Conservation (phyloP, 2,888 invertebrate species). For the Athetis lepigone region DNA sequence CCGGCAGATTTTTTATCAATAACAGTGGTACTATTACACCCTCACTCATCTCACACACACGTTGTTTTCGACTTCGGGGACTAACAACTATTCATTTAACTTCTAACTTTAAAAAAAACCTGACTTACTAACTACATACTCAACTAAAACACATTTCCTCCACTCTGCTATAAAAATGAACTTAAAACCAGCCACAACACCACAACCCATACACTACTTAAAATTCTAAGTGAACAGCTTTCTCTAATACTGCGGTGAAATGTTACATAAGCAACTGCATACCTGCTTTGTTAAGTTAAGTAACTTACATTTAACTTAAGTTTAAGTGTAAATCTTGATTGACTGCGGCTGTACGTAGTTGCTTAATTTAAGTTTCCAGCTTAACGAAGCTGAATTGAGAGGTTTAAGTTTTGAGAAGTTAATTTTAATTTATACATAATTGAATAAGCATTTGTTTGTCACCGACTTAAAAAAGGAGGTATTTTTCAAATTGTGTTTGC, state of each 20-base stretch:
- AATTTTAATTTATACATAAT: too few species aligned
- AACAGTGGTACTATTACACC: too few species aligned
- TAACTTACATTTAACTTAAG: conserved; percentile 31
- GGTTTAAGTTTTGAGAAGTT: not conserved
- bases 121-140: not conserved
- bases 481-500: too few species aligned
- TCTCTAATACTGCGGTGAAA: conserved; percentile 41
- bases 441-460: too few species aligned
- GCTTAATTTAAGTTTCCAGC: conserved; percentile 48
- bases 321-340: conserved; percentile 42
- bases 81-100: too few species aligned
- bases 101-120: too few species aligned
- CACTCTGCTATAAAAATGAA: conserved; percentile 23
- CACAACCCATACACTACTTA: conserved; percentile 16
- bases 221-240: conserved; percentile 38
- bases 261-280: conserved; percentile 48
- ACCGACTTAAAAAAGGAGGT: too few species aligned
- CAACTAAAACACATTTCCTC: conserved; percentile 8
- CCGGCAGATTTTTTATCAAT: too few species aligned
- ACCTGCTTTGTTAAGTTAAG: conserved; percentile 29
- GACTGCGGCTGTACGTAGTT: conserved; percentile 24
- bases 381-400: conserved; percentile 20
- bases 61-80: too few species aligned
- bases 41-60: too few species aligned
- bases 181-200: conserved; percentile 11